phyloP scores from a whole-genome alignment of 2,797 vertebrate genomes.

The Harpagifer antarcticus region DNA sequence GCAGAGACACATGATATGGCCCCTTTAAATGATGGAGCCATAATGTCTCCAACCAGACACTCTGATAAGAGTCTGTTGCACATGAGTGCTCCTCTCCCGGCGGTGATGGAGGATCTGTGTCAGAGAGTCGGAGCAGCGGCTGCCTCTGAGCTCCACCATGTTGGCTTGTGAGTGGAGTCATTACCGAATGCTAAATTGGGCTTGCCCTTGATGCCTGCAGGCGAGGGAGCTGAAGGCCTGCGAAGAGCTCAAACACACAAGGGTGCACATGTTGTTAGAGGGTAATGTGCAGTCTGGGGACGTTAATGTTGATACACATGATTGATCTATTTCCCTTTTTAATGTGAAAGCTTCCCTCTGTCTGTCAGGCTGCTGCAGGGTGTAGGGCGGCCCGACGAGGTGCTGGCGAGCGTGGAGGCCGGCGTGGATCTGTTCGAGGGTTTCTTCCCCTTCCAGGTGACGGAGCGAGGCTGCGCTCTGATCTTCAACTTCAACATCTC shows the following conservation, averaged over 20 bases:
- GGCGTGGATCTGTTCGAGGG: constrained; percentile 97
- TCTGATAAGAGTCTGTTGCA: constrained; percentile 2
- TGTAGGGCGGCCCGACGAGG: constrained; percentile 92
- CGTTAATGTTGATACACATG: constrained; percentile 3
- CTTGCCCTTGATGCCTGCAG: constrained; percentile 65
- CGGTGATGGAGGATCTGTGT: constrained; percentile 23
- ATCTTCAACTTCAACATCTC: constrained; percentile 87
- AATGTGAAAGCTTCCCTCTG: not conserved
- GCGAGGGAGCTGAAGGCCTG: constrained; percentile 41
- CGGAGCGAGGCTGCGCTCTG: constrained; percentile 93
- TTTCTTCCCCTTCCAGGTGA: constrained; percentile 94
- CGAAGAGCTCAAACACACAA: constrained; percentile 13
- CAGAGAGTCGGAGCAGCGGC: not conserved
- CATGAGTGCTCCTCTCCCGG: constrained; percentile 5
- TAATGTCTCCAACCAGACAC: not conserved
- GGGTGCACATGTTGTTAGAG: constrained; percentile 19
- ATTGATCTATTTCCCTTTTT: not conserved
- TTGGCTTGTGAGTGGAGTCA: constrained; percentile 51
- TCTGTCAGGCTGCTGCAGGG: constrained; percentile 90
- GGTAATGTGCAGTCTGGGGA: constrained; percentile 3
- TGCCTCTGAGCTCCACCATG: constrained; percentile 1
- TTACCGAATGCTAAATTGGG: constrained; percentile 70
- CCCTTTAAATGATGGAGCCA: not conserved
- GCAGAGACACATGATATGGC: not conserved
- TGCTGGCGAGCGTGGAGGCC: constrained; percentile 91